phyloP scores from a whole-genome alignment of 2,113 vertebrate species.

The Melozone crissalis region DNA sequence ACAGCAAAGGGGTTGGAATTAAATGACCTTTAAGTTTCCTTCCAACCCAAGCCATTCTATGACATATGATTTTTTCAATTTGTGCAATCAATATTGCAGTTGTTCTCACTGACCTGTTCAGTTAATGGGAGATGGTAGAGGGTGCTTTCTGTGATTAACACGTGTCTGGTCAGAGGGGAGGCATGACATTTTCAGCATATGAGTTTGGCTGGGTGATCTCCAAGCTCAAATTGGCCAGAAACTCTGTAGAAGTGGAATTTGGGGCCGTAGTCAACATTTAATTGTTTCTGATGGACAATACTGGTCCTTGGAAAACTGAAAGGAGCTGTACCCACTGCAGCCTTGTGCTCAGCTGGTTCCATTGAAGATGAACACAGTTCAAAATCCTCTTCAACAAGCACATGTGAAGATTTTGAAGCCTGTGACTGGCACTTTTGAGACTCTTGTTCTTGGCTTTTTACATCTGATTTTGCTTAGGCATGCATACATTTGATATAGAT shows the following conservation, averaged over 20 bases:
- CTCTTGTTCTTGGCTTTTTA: not conserved
- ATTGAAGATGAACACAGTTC: not conserved
- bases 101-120: not conserved
- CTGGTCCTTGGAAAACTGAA: not conserved
- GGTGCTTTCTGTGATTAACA: not conserved
- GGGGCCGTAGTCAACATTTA: not conserved
- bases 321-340: not conserved
- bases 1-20: not conserved
- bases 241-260: not conserved
- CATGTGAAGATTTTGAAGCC: not conserved
- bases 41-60: not conserved
- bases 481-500: not conserved
- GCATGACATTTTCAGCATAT: not conserved
- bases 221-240: not conserved
- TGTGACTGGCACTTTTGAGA: not conserved
- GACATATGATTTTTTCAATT: not conserved
- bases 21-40: not conserved
- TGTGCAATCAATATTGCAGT: not conserved
- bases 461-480: not conserved
- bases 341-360: not conserved
- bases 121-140: not conserved
- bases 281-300: not conserved
- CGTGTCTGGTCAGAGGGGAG: not conserved
- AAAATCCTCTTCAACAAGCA: not conserved
- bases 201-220: not conserved